Conservation (phyloP, 2,113 vertebrate genomes). For the Ptyas mucosa region DNA sequence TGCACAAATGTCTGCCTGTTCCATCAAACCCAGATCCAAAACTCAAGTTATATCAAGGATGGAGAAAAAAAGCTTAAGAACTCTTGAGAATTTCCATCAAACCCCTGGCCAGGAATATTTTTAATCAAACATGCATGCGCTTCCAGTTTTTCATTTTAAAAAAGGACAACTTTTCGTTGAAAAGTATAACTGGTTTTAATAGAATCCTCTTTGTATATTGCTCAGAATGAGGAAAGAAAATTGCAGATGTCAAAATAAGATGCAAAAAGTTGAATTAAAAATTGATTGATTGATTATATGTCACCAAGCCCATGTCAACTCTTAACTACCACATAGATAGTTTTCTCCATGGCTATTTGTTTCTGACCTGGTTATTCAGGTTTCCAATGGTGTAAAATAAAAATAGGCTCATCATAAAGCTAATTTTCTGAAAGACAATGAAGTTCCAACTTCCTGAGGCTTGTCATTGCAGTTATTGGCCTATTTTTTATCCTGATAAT, state of each 20-base stretch:
- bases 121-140: not conserved
- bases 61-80: not conserved
- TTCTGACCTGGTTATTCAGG: not conserved
- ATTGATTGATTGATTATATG: not conserved
- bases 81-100: slow-evolving; percentile 9
- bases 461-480: not conserved
- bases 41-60: not conserved
- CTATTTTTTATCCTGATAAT: not conserved
- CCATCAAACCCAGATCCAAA: not conserved
- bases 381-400: not conserved
- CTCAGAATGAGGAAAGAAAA: not conserved
- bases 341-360: not conserved
- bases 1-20: slow-evolving; percentile 12
- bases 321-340: not conserved
- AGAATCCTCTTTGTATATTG: not conserved
- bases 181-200: not conserved
- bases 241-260: not conserved
- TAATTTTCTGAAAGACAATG: not conserved
- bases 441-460: not conserved
- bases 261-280: not conserved
- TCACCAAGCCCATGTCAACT: not conserved
- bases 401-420: not conserved
- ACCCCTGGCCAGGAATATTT: not conserved
- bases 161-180: not conserved
- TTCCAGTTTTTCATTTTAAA: not conserved